Evolutionary conservation across 2,113 vertebrate species (phyloP).

Genomic region (Sinocyclocheilus grahami): DNA sequence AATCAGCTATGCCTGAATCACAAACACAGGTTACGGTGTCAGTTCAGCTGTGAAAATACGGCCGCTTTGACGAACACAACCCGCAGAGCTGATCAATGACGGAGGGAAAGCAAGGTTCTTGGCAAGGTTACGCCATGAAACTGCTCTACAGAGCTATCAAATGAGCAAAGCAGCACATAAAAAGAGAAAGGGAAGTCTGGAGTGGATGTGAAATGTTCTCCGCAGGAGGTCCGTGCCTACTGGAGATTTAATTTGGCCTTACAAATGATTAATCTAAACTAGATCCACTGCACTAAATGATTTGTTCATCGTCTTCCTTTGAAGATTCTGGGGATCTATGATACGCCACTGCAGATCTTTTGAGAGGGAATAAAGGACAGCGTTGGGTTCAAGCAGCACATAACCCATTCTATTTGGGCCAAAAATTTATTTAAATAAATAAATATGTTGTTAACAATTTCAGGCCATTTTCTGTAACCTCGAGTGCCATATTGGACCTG

Average conservation of each 20-base stretch:
- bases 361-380: background rate
- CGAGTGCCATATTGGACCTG: background rate
- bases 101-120: background rate
- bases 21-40: conserved; percentile 26
- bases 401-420: background rate
- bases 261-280: background rate
- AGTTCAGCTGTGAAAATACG: conserved; percentile 17
- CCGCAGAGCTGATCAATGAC: conserved; percentile 29
- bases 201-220: conserved; percentile 14
- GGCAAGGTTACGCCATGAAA: conserved; percentile 12
- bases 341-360: background rate
- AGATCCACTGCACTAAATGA: background rate
- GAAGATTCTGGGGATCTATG: background rate
- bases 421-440: background rate
- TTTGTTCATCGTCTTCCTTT: background rate
- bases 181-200: conserved; percentile 1
- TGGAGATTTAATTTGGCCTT: conserved; percentile 7
- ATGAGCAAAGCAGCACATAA: conserved; percentile 7
- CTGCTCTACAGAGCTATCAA: background rate
- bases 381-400: background rate
- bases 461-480: background rate
- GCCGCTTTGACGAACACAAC: background rate
- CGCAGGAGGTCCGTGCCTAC: background rate
- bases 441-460: background rate
- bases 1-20: conserved; percentile 6